Conservation (phyloP, 2,888 invertebrate species). For the Hetaerina titia region DNA sequence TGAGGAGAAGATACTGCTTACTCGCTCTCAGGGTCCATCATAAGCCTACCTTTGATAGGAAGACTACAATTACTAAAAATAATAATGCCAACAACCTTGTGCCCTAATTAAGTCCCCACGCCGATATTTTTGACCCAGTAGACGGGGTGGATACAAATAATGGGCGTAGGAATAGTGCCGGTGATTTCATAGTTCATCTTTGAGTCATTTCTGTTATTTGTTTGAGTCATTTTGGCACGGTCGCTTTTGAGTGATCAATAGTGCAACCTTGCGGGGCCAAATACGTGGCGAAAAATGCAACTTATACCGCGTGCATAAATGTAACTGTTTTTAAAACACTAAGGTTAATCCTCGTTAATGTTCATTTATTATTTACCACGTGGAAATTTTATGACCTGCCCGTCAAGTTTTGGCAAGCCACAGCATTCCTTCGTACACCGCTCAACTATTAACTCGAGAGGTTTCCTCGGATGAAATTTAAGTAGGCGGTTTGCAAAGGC, state of each 20-base stretch:
- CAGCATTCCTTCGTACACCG: not conserved
- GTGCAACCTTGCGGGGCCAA: not conserved
- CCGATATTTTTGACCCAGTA: not conserved
- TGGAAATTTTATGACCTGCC: not conserved
- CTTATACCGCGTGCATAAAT: not conserved
- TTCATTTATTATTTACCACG: not conserved
- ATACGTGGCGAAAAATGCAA: not conserved
- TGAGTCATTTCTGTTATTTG: too few relatives aligned
- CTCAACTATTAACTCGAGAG: slow-evolving; percentile 3
- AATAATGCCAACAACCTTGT: not conserved
- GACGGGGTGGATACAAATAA: not conserved
- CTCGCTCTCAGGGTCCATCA: too few relatives aligned
- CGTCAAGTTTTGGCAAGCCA: not conserved
- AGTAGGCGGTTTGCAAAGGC: not conserved
- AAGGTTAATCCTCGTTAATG: not conserved
- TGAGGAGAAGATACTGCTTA: too few relatives aligned
- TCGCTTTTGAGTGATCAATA: too few relatives aligned
- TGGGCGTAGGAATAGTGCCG: not conserved
- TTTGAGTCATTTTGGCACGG: too few relatives aligned
- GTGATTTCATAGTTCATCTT: not conserved
- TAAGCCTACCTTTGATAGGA: too few relatives aligned
- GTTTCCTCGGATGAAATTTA: slow-evolving; percentile 5
- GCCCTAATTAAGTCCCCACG: not conserved
- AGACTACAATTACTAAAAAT: too few relatives aligned
- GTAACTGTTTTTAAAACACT: not conserved